Conservation (phyloP, 2,888 invertebrate species). For the Drosophila nigricruria region DNA sequence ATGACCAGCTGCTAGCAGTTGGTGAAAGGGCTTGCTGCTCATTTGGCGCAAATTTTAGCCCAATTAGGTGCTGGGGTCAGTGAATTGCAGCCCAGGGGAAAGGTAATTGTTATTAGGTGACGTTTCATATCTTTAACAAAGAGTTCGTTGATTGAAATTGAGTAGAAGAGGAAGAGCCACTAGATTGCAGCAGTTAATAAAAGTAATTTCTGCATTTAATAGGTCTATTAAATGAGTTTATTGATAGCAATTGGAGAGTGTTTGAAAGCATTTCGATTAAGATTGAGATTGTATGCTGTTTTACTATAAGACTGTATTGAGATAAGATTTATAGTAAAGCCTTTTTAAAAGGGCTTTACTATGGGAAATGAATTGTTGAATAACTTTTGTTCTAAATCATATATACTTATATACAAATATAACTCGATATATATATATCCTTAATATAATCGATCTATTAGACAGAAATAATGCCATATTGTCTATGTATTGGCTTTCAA, state of each 20-base stretch:
- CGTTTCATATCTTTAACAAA: slow-evolving; percentile 9
- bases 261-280: background rate
- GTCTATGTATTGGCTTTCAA: background rate
- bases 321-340: background rate
- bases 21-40: slow-evolving; percentile 71
- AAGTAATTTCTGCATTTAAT: slow-evolving; percentile 4
- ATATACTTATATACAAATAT: too few relatives aligned
- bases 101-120: slow-evolving; percentile 58
- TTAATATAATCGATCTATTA: background rate
- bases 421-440: background rate
- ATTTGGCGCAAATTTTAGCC: slow-evolving; percentile 54
- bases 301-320: background rate
- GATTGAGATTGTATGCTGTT: background rate
- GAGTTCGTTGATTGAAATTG: slow-evolving; percentile 1
- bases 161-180: background rate
- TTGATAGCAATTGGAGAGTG: background rate
- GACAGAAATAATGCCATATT: background rate
- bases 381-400: too few relatives aligned
- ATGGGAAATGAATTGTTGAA: background rate
- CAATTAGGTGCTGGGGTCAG: slow-evolving; percentile 52
- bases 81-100: slow-evolving; percentile 44
- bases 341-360: background rate
- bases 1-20: slow-evolving; percentile 13
- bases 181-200: slow-evolving; percentile 9
- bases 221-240: slow-evolving; percentile 2